Evolutionary conservation across 2,888 invertebrate genomes (phyloP), one percentile per base, ranked within the genome.

Genomic region (Buathra laborator): DNA sequence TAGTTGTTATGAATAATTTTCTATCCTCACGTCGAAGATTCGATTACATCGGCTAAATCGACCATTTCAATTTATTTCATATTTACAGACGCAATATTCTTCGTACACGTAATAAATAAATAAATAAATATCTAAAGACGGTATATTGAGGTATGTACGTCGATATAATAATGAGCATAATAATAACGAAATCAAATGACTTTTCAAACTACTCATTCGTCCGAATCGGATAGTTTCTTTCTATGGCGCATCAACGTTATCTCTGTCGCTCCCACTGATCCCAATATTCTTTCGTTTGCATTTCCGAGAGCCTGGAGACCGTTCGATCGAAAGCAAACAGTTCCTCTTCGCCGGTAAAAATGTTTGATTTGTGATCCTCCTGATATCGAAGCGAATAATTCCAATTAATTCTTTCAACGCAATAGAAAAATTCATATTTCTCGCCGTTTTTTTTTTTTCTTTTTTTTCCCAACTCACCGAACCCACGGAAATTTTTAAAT

Each of bases 301-400:
- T 99, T 95, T 99, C 99, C 88, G 97, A 96, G 48, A 99, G 95
- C 86, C 99, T 95, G 0, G 99, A 99, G 37, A 99, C 94, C 29
- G 99, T 99, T 80, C 99, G 95, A 90, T 99, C 98, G 92, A 97
- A 99, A 0, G 99, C 99, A 94, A 99, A 99, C 90, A 98, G 94
- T 94, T 99, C 99, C 94, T 99, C 99, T 93, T 98, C 98, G 0
- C 99, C 99, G 0, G 99, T 99, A 91, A 99, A 99, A 89, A 99
- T 97, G 91, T 97, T 98, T 3, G 98, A 97, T 87, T 96, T 95
- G 24, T 97, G 96, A 90, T 97, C 96, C 78, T 96, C 96, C 97
- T 97, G 90, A 32, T 53, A 84, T 77, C 44, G 24, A 46, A 77
- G 29, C 12, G n/a, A 32, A 59, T 59, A 44, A 48, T 67, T 74